These are phyloP conservation scores for Meandrina meandrites DNA, from an alignment of 92 coral and sea anemone genomes.

Conservation along the genomic window DNA sequence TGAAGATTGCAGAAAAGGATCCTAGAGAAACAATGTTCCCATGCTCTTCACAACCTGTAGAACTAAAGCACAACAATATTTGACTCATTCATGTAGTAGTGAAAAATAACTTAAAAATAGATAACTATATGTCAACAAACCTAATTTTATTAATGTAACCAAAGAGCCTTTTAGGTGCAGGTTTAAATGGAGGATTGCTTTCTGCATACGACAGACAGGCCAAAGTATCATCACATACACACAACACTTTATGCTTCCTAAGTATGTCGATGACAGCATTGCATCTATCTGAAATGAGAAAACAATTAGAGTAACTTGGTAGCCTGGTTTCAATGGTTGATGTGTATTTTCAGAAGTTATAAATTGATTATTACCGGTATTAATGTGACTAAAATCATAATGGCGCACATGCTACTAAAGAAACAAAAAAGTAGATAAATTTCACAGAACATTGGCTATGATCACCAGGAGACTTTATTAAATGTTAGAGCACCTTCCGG, in stretches of 20 bases:
- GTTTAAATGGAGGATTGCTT: slow-evolving; percentile 58
- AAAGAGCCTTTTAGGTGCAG: slow-evolving; percentile 60
- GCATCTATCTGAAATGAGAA: not conserved
- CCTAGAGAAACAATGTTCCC: slow-evolving; percentile 73
- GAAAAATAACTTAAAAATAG: too few relatives aligned
- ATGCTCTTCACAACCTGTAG: slow-evolving; percentile 25
- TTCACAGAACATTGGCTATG: too few relatives aligned
- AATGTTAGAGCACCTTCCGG: not conserved
- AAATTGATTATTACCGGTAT: too few relatives aligned
- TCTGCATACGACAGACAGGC: not conserved
- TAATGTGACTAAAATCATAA: too few relatives aligned
- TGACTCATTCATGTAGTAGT: not conserved
- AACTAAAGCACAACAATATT: not conserved
- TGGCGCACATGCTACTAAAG: too few relatives aligned
- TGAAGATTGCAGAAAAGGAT: slow-evolving; percentile 66
- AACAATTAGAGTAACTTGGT: not conserved
- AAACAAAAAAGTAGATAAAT: too few relatives aligned
- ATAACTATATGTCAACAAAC: slow-evolving; percentile 1
- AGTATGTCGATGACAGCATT: not conserved
- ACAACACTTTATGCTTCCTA: not conserved
- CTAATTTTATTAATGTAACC: slow-evolving; percentile 49
- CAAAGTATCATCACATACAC: not conserved
- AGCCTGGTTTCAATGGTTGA: too few relatives aligned
- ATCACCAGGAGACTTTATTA: too few relatives aligned
- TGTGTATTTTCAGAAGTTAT: too few relatives aligned